Base-by-base conservation (phyloP, 1,140 invertebrate genomes). In the Lutraria rhynchaena region DNA sequence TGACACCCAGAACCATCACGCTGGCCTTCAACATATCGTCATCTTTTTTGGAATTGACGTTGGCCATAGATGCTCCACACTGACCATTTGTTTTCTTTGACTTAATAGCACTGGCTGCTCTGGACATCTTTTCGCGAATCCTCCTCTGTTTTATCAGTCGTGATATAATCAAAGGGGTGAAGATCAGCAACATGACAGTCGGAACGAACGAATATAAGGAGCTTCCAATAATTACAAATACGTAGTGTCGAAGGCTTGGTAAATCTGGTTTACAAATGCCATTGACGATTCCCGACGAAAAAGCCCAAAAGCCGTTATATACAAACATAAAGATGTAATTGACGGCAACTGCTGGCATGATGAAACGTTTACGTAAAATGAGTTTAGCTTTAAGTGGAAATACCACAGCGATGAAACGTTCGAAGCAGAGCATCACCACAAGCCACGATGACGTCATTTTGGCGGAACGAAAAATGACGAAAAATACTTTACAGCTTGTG, bases 401-500 rank as follows among this genome's bases (percentile, higher is more conserved):
- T 53, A 82, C 82, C 0, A 89, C 85, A 55, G 86, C 88, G 2
- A 88, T 24, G 53, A 87, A 87, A 49, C 88, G 67, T 60, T 89
- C 88, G 24, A 87, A 60, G 63, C 84, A 82, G n/a, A 89, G 58
- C 22, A 82, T 70, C 4, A 88, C 83, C 9, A 89, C 85, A 27
- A 88, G 81, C 86, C 88, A 89, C 0, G 88, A 87, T 17, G 88
- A 89, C 15, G 85, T 78, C 84, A 87, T 86, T 83, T 89, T 89
- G 24, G 83, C 71, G 3, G 85, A 85, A 17, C 83, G 73, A 37
- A 77, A 88, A 27, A 85, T 57, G 33, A 84, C 82, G 53, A 86
- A 89, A 57, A 87, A 89, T 3, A 82, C 31, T 44, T 87, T 85
- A 49, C 87, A 89, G 9, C 71, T 46, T 0, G 76, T 31, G 5